These are phyloP conservation scores for Heterocephalus glaber DNA, from an alignment of 2,113 vertebrate genomes.

Conservation along the genomic window DNA sequence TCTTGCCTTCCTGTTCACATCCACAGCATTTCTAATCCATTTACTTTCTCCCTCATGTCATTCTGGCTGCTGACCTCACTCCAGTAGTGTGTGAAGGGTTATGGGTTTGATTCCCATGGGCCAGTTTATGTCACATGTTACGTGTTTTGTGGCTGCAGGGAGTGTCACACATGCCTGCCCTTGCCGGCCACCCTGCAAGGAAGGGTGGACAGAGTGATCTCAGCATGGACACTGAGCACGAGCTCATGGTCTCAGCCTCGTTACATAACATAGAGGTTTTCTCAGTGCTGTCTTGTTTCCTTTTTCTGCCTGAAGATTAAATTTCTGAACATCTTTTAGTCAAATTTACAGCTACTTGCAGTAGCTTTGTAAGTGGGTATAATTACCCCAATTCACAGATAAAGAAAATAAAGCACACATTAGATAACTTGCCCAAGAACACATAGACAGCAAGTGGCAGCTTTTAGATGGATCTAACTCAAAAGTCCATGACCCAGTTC, in stretches of 20 bases:
- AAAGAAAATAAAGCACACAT: slow-evolving; percentile 4
- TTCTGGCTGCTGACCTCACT: background rate
- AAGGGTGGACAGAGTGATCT: background rate
- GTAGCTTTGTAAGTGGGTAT: background rate
- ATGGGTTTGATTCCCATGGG: slow-evolving; percentile 11
- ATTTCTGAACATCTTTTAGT: background rate
- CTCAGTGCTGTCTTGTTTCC: background rate
- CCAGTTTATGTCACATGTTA: background rate
- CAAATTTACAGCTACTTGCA: background rate
- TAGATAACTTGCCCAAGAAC: background rate
- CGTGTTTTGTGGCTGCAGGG: background rate
- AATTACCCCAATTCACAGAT: background rate
- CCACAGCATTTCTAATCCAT: slow-evolving; percentile 7
- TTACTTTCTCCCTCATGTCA: background rate
- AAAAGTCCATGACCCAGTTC: background rate
- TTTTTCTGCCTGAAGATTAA: background rate
- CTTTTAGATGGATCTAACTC: background rate
- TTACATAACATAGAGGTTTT: background rate
- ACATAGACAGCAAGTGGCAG: background rate
- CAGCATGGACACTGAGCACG: background rate
- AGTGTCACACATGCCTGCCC: background rate
- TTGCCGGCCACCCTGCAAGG: background rate
- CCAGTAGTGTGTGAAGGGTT: background rate
- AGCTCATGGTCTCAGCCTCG: background rate
- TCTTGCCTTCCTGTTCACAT: background rate